phyloP scores from a whole-genome alignment of 2,797 vertebrate species.

The Chlorospingus semifuscus region DNA sequence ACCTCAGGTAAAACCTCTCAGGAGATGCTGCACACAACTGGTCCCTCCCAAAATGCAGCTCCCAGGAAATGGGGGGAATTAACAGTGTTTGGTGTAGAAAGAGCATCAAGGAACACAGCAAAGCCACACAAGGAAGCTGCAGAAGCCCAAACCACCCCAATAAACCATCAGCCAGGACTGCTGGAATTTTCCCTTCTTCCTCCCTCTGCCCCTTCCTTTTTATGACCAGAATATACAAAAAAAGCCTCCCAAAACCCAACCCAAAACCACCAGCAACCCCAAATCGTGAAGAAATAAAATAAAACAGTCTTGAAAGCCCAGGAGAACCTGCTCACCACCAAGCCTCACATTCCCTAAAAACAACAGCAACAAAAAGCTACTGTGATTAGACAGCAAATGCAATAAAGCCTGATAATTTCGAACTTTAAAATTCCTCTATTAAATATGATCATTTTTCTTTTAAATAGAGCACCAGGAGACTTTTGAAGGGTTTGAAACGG shows the following conservation, averaged over 20 bases:
- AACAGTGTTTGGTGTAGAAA: not conserved
- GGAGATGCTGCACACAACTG: not conserved
- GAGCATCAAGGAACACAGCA: not conserved
- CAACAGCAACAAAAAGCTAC: not conserved
- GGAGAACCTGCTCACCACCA: not conserved
- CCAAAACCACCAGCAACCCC: not conserved
- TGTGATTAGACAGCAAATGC: not conserved
- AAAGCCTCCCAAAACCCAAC: not conserved
- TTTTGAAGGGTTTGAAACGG: not conserved
- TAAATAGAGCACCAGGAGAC: not conserved
- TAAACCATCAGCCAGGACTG: not conserved
- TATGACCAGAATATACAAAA: not conserved
- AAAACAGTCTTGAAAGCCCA: not conserved
- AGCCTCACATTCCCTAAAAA: not conserved
- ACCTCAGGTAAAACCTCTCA: not conserved
- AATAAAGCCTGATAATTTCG: not conserved
- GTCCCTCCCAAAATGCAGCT: not conserved
- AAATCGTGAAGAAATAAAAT: not conserved
- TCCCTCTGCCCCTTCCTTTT: not conserved
- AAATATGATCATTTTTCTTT: not conserved
- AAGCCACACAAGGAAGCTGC: not conserved
- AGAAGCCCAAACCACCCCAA: not conserved
- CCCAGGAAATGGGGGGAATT: not conserved
- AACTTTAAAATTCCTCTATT: not conserved
- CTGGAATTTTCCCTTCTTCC: not conserved